Evolutionary conservation across 2,888 invertebrate genomes (phyloP).

Genomic region (Agrotis puta): DNA sequence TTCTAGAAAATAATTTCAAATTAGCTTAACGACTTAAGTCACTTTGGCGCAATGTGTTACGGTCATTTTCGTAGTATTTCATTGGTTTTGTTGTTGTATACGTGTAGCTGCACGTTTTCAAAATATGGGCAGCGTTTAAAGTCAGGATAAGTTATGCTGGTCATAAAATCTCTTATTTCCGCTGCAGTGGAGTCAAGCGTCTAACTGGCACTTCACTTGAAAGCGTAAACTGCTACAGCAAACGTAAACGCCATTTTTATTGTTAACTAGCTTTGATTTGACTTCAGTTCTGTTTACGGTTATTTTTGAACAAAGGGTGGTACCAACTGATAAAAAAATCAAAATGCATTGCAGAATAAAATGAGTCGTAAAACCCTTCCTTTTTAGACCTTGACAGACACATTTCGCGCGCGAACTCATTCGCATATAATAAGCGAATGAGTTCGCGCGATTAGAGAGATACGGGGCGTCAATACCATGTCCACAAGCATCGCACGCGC

Average conservation of each 20-base stretch:
- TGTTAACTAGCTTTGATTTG: neutral
- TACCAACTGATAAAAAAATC: neutral
- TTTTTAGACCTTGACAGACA: too few relatives aligned
- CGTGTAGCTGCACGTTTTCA: neutral
- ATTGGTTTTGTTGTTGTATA: slow-evolving; percentile 10
- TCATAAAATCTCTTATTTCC: slow-evolving; percentile 55
- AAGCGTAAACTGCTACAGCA: slow-evolving; percentile 5
- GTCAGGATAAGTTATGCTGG: slow-evolving; percentile 28
- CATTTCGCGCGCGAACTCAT: too few relatives aligned
- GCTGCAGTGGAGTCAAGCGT: slow-evolving; percentile 25
- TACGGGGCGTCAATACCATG: too few relatives aligned
- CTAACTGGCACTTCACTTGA: slow-evolving; percentile 17
- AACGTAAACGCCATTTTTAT: slow-evolving; percentile 31
- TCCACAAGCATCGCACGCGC: too few relatives aligned
- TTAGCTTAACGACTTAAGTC: neutral
- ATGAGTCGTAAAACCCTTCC: too few relatives aligned
- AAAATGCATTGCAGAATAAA: neutral
- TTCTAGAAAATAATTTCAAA: neutral
- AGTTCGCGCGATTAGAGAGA: too few relatives aligned
- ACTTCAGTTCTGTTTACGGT: neutral
- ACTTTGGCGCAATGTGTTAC: neutral
- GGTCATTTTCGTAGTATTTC: neutral
- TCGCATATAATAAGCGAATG: too few relatives aligned
- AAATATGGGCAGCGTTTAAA: slow-evolving; percentile 24
- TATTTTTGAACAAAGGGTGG: neutral